Evolutionary conservation across 35 echinoderm and acorn worm species (phyloP).

Genomic region (Strongylocentrotus purpuratus): DNA sequence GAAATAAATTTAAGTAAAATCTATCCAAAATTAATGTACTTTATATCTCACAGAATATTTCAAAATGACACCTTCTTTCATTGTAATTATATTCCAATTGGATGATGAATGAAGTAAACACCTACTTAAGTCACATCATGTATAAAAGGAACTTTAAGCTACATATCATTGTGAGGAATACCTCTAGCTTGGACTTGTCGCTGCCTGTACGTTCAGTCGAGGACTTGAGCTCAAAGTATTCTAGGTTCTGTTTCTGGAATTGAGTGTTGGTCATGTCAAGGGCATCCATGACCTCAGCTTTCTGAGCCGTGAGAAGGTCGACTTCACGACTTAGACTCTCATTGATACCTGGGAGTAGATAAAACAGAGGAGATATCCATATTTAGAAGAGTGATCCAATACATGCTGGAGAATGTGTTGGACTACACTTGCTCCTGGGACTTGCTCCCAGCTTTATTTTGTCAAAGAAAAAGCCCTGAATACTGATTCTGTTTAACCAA

Average conservation of each 20-base stretch:
- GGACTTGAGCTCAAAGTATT: slow-evolving; percentile 53
- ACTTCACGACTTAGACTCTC: slow-evolving; percentile 19
- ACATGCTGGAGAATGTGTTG: too few relatives aligned
- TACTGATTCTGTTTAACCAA: too few relatives aligned
- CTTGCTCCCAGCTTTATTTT: too few relatives aligned
- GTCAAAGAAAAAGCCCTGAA: too few relatives aligned
- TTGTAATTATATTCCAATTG: background rate
- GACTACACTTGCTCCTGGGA: too few relatives aligned
- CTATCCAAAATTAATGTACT: background rate
- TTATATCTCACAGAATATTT: background rate
- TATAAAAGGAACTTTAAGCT: background rate
- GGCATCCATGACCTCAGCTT: slow-evolving; percentile 51
- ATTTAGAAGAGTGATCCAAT: too few relatives aligned
- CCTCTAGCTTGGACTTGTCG: slow-evolving; percentile 36
- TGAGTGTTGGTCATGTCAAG: slow-evolving; percentile 58
- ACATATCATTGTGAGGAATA: background rate
- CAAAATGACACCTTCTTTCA: background rate
- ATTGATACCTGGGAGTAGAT: background rate
- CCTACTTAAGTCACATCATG: background rate
- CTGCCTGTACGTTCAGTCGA: background rate
- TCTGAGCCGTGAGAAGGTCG: slow-evolving; percentile 49
- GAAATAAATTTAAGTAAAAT: background rate
- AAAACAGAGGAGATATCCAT: background rate
- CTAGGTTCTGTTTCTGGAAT: slow-evolving; percentile 51
- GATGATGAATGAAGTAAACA: background rate